Evolutionary conservation across 2,113 vertebrate species (phyloP).

Genomic region (Acrocephalus arundinaceus): DNA sequence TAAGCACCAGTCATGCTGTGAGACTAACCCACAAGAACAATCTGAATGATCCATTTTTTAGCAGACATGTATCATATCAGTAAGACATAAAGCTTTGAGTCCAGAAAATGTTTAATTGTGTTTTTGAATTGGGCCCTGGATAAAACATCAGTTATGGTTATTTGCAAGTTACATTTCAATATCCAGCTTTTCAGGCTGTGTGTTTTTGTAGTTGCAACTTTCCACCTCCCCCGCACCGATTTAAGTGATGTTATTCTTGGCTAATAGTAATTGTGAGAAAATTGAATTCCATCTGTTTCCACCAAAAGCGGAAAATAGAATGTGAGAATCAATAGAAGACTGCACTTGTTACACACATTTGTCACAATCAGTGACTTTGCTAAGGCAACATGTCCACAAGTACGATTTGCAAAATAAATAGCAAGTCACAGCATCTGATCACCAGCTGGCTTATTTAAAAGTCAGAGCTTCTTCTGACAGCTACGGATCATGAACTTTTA

Average conservation of each 20-base stretch:
- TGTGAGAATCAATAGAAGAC: slow-evolving; percentile 68
- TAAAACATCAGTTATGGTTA: slow-evolving; percentile 8
- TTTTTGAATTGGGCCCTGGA: background rate
- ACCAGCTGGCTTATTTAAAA: slow-evolving; percentile 43
- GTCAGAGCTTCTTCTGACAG: slow-evolving; percentile 9
- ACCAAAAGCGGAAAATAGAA: slow-evolving; percentile 64
- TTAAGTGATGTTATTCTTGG: slow-evolving; percentile 69
- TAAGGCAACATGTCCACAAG: slow-evolving; percentile 43
- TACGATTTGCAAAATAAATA: slow-evolving; percentile 59
- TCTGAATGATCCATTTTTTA: background rate
- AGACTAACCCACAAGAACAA: background rate
- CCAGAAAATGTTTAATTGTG: background rate
- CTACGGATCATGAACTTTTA: background rate
- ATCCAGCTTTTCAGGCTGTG: slow-evolving; percentile 44
- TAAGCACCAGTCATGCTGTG: background rate
- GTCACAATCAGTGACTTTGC: slow-evolving; percentile 57
- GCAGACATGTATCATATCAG: background rate
- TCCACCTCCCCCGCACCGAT: slow-evolving; percentile 56
- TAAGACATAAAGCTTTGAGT: background rate
- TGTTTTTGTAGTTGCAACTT: slow-evolving; percentile 59
- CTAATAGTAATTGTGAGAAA: slow-evolving; percentile 71
- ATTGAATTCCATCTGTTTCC: slow-evolving; percentile 69
- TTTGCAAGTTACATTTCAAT: slow-evolving; percentile 46
- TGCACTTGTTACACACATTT: slow-evolving; percentile 64
- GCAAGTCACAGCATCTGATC: slow-evolving; percentile 38